phyloP scores from a whole-genome alignment of 2,113 vertebrate genomes.

The Paramormyrops kingsleyae region DNA sequence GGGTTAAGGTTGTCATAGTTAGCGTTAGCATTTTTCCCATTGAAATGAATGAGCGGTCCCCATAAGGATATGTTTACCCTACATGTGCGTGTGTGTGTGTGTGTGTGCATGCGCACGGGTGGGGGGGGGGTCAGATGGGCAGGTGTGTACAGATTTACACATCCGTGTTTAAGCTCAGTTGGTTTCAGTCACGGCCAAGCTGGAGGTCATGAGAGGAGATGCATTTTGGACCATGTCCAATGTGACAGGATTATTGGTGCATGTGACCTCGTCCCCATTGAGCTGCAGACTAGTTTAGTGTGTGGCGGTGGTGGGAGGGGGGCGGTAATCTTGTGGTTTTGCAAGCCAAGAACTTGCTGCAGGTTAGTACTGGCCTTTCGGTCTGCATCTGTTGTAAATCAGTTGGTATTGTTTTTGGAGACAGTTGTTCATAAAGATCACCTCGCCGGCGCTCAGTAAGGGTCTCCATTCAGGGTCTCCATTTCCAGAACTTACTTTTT shows the following conservation, averaged over 20 bases:
- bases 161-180: neutral
- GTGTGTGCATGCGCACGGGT: no score
- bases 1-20: no score
- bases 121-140: neutral
- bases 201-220: neutral
- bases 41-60: no score
- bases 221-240: neutral
- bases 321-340: slow-evolving; percentile 12
- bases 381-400: slow-evolving; percentile 24
- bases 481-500: neutral
- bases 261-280: neutral
- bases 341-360: slow-evolving; percentile 22
- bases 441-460: neutral
- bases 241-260: neutral
- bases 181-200: neutral
- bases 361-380: slow-evolving; percentile 41
- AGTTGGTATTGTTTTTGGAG: slow-evolving; percentile 24
- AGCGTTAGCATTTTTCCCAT: no score
- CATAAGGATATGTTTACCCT: no score
- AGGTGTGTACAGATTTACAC: neutral
- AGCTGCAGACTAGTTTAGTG: neutral
- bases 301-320: neutral
- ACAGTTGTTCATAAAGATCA: neutral
- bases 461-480: neutral
- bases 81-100: no score